Base-by-base conservation (phyloP, 1,140 invertebrate species). In the Brachionus calyciflorus region DNA sequence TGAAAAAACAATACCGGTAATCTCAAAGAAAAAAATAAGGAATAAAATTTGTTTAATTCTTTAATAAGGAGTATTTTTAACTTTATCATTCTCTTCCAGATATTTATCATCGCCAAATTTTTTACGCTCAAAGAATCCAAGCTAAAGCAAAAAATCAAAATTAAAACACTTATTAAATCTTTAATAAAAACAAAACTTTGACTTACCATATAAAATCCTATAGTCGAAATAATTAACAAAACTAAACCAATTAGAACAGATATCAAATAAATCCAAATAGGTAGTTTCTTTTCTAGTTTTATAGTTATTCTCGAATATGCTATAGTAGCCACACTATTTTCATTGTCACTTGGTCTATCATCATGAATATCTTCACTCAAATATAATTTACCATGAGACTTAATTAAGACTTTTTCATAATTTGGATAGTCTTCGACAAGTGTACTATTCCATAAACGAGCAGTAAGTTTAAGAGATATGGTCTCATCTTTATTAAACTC, bases 91-190 rank as follows among this genome's bases (percentile, higher is more conserved):
- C 17, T 73, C 69, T 33, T 73, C 28, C 17, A 73, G 19, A 55
- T 73, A 73, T 33, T 51, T 51, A 49, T 73, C 69, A 21, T 73
- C 69, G 10, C 69, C 69, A 24, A 73, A 73, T 28, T 55, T 49
- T 73, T 73, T 73, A 14, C 69, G 69, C 51, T 73, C 69, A 55
- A 73, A 73, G 51, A 73, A 73, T 30, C 69, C 69, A 28, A 70
- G 65, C 63, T 68, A 10, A 48, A 68, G 40, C 6, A 7, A n/a
- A 48, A 24, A 68, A 41, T 24, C 26, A 41, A 41, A 48, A 2
- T 17, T n/a, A 21, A n/a, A 19, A 41, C 14, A 68, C 5, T 48
- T 2, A 41, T 17, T 33, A 68, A 63, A 5, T 5, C 9, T 30
- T 24, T 28, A 17, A 12, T 24, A 14, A n/a, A n/a, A n/a, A n/a